These are phyloP conservation scores for Propsilocerus akamusi DNA, from an alignment of 1,140 invertebrate genomes.

Conservation along the genomic window DNA sequence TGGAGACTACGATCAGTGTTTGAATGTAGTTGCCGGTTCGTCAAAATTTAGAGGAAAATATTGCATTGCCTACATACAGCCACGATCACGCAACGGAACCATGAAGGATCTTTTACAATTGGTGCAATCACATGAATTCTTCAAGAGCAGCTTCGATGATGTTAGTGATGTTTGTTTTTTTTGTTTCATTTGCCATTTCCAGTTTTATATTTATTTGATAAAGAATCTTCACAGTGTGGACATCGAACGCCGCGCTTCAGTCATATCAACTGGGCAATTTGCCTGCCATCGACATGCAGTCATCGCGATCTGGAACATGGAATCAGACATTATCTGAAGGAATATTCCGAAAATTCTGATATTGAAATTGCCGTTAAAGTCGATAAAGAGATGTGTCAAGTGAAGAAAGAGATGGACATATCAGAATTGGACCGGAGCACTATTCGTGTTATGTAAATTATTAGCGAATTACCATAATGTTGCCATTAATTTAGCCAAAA, in stretches of 20 bases:
- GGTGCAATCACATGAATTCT: constrained; percentile 34
- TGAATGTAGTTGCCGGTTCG: constrained; percentile 23
- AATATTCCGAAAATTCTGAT: constrained; percentile 21
- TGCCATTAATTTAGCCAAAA: background rate
- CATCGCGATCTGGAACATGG: constrained; percentile 32
- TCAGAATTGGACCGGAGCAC: constrained; percentile 18
- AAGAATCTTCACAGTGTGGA: constrained; percentile 30
- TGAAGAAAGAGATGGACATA: constrained; percentile 12
- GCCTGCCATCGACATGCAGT: constrained; percentile 35
- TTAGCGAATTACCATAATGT: background rate
- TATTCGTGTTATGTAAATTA: constrained; percentile 27
- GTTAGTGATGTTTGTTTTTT: constrained; percentile 23
- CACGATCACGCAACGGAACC: constrained; percentile 19
- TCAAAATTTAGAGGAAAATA: constrained; percentile 31
- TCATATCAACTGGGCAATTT: constrained; percentile 39
- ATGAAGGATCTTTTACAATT: constrained; percentile 28
- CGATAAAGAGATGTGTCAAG: constrained; percentile 35
- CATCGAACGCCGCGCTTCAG: constrained; percentile 39
- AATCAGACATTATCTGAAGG: constrained; percentile 12
- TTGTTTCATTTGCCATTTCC: background rate
- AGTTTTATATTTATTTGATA: background rate
- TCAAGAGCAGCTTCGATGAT: constrained; percentile 36
- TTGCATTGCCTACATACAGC: constrained; percentile 34
- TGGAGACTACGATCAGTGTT: constrained; percentile 40
- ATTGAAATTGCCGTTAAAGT: constrained; percentile 29